Evolutionary conservation across 2,888 invertebrate genomes (phyloP).

Genomic region (Graphium colonna): DNA sequence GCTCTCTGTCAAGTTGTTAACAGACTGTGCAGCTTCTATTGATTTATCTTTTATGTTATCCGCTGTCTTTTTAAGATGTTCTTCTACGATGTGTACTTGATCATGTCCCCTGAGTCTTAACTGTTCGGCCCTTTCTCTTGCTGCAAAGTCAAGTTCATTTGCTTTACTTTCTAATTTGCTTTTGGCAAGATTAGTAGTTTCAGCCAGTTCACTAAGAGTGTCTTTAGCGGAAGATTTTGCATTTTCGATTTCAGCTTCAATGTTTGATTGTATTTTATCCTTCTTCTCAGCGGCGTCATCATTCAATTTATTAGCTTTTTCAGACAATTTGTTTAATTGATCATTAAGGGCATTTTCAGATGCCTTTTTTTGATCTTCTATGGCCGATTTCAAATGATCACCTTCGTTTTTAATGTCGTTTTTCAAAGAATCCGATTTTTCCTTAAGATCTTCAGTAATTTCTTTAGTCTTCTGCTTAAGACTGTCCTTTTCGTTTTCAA

Average conservation of each 20-base stretch:
- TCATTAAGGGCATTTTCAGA: conserved; percentile 40
- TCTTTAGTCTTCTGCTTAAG: conserved; percentile 52
- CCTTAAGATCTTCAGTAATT: conserved; percentile 45
- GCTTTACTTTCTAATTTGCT: conserved; percentile 59
- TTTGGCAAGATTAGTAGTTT: conserved; percentile 52
- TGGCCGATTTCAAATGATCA: conserved; percentile 41
- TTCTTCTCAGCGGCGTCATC: conserved; percentile 41
- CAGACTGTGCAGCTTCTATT: conserved; percentile 44
- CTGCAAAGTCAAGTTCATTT: conserved; percentile 58
- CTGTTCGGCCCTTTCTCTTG: conserved; percentile 60
- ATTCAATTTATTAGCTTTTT: conserved; percentile 38
- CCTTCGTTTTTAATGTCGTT: conserved; percentile 44
- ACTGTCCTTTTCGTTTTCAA: conserved; percentile 58
- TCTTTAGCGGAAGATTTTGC: conserved; percentile 46
- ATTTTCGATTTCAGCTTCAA: conserved; percentile 43
- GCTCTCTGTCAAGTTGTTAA: conserved; percentile 46
- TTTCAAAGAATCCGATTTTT: conserved; percentile 43
- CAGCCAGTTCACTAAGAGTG: conserved; percentile 53
- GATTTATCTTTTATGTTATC: conserved; percentile 45
- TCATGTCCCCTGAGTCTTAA: conserved; percentile 48
- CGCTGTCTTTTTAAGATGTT: conserved; percentile 45
- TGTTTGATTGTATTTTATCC: conserved; percentile 41
- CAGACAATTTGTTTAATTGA: conserved; percentile 45
- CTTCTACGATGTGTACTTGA: conserved; percentile 44
- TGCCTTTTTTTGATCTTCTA: conserved; percentile 43